These are phyloP conservation scores for Spilogale gracilis DNA, from an alignment of 2,113 vertebrate genomes.

Conservation along the genomic window DNA sequence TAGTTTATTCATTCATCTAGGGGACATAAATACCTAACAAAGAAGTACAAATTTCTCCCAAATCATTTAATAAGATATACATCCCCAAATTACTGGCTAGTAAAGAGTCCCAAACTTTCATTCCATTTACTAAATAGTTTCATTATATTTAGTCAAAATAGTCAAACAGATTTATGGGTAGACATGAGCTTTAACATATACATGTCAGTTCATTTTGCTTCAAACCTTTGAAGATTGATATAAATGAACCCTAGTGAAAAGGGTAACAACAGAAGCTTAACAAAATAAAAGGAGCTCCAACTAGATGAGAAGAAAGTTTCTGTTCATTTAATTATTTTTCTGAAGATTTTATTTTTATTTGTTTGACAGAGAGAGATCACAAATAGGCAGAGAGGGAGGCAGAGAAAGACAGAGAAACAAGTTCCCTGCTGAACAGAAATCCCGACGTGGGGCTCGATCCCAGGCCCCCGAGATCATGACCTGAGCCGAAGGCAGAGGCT, in stretches of 20 bases:
- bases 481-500: too few species aligned
- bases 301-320: not conserved
- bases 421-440: too few species aligned
- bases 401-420: too few species aligned
- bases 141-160: constrained; percentile 35
- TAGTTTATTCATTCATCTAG: not conserved
- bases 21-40: not conserved
- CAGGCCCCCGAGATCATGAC: too few species aligned
- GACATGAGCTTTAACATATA: not conserved
- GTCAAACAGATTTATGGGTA: not conserved
- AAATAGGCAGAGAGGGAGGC: too few species aligned
- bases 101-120: not conserved
- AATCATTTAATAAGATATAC: not conserved
- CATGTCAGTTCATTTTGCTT: not conserved
- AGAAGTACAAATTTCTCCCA: not conserved
- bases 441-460: too few species aligned
- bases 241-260: constrained; percentile 25
- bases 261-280: not conserved
- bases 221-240: not conserved
- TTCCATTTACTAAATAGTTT: constrained; percentile 3
- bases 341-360: too few species aligned
- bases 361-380: too few species aligned
- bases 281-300: not conserved
- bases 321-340: not conserved
- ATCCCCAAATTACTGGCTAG: not conserved